Evolutionary conservation across 1,140 invertebrate genomes (phyloP).

Genomic region (Homarus americanus): DNA sequence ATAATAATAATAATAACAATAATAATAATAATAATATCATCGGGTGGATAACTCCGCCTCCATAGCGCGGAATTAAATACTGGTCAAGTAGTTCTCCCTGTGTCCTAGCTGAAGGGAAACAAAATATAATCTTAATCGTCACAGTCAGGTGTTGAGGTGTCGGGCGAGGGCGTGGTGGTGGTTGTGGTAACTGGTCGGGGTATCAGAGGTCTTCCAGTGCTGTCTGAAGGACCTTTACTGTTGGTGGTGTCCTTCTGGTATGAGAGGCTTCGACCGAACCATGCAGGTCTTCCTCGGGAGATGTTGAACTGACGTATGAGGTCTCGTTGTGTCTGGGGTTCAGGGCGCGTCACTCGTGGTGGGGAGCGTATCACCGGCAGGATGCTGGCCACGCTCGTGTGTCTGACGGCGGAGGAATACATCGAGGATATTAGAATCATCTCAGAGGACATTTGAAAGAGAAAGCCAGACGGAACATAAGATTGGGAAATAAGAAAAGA

Average conservation of each 20-base stretch:
- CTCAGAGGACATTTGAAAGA: no score
- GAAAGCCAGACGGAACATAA: background rate
- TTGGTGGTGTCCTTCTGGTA: background rate
- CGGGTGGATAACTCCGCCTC: no score
- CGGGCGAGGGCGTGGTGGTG: background rate
- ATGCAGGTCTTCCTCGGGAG: constrained; percentile 36
- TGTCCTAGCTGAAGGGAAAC: background rate
- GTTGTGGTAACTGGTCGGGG: background rate
- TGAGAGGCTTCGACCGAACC: constrained; percentile 29
- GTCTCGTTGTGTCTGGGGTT: constrained; percentile 42
- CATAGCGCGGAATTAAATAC: background rate
- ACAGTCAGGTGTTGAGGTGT: constrained; percentile 30
- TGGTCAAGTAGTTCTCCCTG: background rate
- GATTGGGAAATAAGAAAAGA: background rate
- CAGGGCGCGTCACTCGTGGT: background rate
- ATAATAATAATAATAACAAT: no score
- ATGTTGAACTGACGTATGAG: constrained; percentile 58
- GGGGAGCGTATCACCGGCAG: constrained; percentile 11
- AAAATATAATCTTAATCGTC: constrained; percentile 13
- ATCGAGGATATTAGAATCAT: no score
- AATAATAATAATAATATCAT: no score
- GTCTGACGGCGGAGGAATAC: background rate
- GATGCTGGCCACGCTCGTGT: constrained; percentile 49
- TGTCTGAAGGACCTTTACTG: background rate
- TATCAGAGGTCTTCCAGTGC: background rate